Percentiles rank a stretch among this genome's conserved stretches.
Evolutionary conservation across 1,140 invertebrate genomes (phyloP).

Genomic region (Apis dorsata): DNA sequence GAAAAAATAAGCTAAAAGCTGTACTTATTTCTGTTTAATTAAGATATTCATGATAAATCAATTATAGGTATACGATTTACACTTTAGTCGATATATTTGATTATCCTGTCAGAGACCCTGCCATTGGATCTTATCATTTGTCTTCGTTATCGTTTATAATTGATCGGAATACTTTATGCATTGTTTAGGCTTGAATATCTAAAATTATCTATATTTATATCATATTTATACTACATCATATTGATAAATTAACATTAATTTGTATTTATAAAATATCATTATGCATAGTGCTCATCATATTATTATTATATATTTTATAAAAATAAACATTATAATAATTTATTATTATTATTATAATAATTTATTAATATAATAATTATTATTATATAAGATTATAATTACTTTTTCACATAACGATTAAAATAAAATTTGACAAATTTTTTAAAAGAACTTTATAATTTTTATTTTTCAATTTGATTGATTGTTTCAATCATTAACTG

Average conservation of each 20-base stretch:
- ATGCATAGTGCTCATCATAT: no score
- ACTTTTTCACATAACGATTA: no score
- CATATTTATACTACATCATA: not conserved
- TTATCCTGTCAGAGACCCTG: not conserved
- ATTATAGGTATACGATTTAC: not conserved
- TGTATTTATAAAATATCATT: no score
- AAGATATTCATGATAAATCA: not conserved
- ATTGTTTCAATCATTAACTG: no score
- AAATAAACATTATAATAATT: no score
- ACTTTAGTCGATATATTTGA: not conserved
- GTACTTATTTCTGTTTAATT: not conserved
- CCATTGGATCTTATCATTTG: not conserved
- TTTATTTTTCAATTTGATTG: not conserved
- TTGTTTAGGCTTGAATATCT: not conserved
- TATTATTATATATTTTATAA: no score
- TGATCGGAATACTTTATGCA: not conserved
- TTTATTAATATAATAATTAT: no score
- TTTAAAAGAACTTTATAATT: not conserved
- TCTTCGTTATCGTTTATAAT: conserved; percentile 5
- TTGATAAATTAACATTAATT: no score
- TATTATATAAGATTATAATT: no score
- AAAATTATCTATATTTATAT: not conserved
- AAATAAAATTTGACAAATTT: not conserved
- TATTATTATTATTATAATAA: no score
- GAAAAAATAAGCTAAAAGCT: not conserved